Base-by-base conservation (phyloP, 2,888 invertebrate genomes). In the Campopleginae sp. region DNA sequence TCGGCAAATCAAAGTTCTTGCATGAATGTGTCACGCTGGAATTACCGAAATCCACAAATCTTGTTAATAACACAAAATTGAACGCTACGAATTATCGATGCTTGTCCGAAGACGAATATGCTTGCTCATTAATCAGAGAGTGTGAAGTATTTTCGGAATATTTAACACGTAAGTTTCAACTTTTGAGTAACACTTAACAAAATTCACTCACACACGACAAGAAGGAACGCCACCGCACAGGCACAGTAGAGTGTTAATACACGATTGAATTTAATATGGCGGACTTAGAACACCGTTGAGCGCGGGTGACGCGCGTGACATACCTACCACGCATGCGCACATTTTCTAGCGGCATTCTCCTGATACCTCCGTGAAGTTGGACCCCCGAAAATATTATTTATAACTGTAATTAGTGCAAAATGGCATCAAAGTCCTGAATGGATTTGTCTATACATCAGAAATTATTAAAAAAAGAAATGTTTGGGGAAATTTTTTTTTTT, bases 1-100 rank as follows among this genome's bases (percentile, higher is more conserved):
- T 74, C 58, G 74, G 58, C 74, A 42, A 58, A 44, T 74, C 46
- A n/a, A 33, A n/a, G 68, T 27, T 17, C n/a, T n/a, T 58, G 42
- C 44, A 42, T 48, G 48, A 33, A 51, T 61, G 42, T 58, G 58
- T 58, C 74, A 74, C 42, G 74, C 58, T 74, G n/a, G 58, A 23
- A 58, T 44, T 27, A 74, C 74, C 58, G 58, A 61, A 42, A 17
- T 68, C 23, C 27, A 23, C 23, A 14, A 58, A 58, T 54, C 19
- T 38, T 42, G 38, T 27, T 3, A 7, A 5, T 8, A n/a, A 3
- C 23, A 27, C 17, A 44, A 38, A 42, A 27, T 10, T 2, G 8
- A 27, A 27, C 3, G 27, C 12, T 23, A 54, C 12, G 14, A 27
- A 14, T 14, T 6, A 27, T 27, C 58, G 12, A 12, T 54, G 27